Percentiles rank a stretch among this genome's conserved stretches.
phyloP scores from a whole-genome alignment of 2,113 vertebrate genomes.

The Chelonoidis abingdonii region DNA sequence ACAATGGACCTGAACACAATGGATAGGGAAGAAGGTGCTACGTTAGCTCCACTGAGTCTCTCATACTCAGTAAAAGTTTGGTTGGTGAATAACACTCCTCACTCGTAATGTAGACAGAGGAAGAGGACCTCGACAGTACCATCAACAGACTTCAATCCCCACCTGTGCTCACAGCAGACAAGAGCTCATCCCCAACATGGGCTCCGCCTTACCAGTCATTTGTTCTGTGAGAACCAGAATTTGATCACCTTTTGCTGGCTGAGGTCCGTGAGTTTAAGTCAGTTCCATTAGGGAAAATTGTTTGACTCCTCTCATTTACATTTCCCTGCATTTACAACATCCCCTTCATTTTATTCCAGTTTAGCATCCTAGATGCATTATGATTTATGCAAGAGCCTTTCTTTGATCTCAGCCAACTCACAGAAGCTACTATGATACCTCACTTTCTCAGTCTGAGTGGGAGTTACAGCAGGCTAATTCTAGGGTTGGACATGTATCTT shows the following conservation, averaged over 20 bases:
- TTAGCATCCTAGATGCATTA: constrained; percentile 19
- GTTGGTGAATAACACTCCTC: not conserved
- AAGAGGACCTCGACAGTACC: not conserved
- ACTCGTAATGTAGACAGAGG: not conserved
- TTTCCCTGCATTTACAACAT: not conserved
- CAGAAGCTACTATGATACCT: constrained; percentile 43
- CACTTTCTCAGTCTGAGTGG: not conserved
- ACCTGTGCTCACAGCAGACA: not conserved
- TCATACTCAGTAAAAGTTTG: no score
- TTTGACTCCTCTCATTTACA: not conserved
- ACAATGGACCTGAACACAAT: not conserved
- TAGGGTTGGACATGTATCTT: not conserved
- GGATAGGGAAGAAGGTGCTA: not conserved
- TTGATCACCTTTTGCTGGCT: rapidly evolving
- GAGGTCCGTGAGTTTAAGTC: rapidly evolving
- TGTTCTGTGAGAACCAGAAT: not conserved
- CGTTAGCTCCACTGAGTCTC: not conserved
- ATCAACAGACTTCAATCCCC: not conserved
- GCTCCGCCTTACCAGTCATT: no score
- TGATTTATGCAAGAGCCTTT: constrained; percentile 20
- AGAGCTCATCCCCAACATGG: not conserved
- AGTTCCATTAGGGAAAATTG: not conserved
- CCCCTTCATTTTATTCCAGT: not conserved
- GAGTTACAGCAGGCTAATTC: not conserved
- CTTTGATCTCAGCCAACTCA: constrained; percentile 48